Base-by-base conservation (phyloP, 2,797 vertebrate genomes). In the Todus mexicanus region DNA sequence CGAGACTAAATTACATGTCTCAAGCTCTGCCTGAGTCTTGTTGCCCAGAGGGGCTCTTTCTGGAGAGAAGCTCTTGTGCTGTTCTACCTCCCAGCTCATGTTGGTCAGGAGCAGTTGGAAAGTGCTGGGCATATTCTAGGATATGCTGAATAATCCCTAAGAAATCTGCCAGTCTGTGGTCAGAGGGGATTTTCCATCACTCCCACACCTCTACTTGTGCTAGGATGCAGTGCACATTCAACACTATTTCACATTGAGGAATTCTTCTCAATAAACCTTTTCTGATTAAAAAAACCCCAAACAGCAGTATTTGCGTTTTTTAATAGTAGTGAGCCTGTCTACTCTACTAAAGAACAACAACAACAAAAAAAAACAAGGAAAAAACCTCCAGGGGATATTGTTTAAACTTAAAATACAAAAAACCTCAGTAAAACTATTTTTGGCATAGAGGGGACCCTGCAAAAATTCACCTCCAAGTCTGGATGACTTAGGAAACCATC, bases 161-260 rank as follows among this genome's bases (percentile, higher is more conserved):
- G 29, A 70, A 84, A 75, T 48, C 47, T 61, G 47, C 21, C 43
- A 25, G 31, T 17, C 22, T 84, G 56, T 40, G 23, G 15, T 42
- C 53, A 65, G 23, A 80, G 27, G 1, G 7, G 45, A 61, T 64
- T 61, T 68, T 72, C 47, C n/a, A 65, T 21, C 61, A n/a, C 27
- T 60, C 45, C 19, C 12, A 65, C 26, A 57, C 5, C 20, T 61
- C 16, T 17, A 4, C 6, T 47, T 78, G n/a, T n/a, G 37, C 54
- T 50, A 38, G 25, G 15, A 83, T 2, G 4, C 29, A 68, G 21
- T 33, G 16, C 33, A 50, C 0, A 0, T 33, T 76, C 23, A 48
- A 80, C 4, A 20, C 5, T 15, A 26, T 25, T 43, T 53, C 38
- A 76, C 6, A 20, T 31, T 63, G 45, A 43, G 13, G 12, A 59